Base-by-base conservation (phyloP, 2,888 invertebrate species). In the Keiferia lycopersicella region DNA sequence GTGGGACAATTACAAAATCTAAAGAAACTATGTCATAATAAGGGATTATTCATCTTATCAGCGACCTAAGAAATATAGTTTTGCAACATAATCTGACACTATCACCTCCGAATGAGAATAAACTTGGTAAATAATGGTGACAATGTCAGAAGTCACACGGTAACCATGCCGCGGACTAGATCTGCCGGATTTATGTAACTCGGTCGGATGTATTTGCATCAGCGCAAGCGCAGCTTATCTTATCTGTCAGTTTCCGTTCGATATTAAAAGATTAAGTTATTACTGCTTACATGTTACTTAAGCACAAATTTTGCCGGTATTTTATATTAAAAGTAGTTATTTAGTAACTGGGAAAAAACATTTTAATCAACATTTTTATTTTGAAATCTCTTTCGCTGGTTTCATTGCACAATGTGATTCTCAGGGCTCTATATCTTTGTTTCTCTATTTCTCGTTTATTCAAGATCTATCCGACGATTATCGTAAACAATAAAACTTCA, bases 121-220 rank as follows among this genome's bases (percentile, higher is more conserved):
- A 45, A 45, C 6, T 45, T 45, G 45, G 72, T 77, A 71, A 75
- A 80, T 83, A 77, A 76, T 73, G 71, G 78, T 70, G 82, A 79
- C 86, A 86, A 86, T 84, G 87, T 88, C 86, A 88, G 80, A 87
- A 83, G 87, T 87, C 87, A 86, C 75, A 82, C 79, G 81, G 78
- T 79, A 81, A 78, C 80, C 69, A 66, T 79, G 78, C 69, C 68
- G 72, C 71, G 75, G 68, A 71, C 76, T 80, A 77, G 79, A 74
- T 65, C 67, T 39, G 22, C 22, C 6, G 61, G 14, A 22, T 34
- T 71, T 45, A 45, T 45, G 45, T 16, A 45, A 45, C 8, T 73
- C 68, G 64, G 65, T 56, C n/a, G 56, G 34, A 56, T 73, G 69
- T 69, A n/a, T 51, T 69, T 63, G 72, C 58, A 59, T 39, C 22